Evolutionary conservation across 2,797 vertebrate genomes (phyloP), one percentile per base, ranked within the genome.

Genomic region (Myotis vivesi): DNA sequence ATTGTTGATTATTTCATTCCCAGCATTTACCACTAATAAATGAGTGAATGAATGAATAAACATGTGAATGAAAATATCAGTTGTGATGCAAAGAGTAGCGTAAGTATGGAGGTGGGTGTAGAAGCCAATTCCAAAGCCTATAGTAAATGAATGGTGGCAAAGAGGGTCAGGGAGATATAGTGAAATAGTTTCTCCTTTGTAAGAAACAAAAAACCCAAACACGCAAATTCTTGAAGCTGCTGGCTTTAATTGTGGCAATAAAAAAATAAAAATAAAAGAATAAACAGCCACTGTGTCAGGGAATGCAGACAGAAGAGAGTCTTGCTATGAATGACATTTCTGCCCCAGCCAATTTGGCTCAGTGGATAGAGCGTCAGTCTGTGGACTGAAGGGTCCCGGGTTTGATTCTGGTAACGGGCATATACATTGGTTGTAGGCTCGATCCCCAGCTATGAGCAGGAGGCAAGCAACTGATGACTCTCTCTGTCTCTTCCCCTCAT

Each of bases 291-390:
- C 72, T 92, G 73, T 95, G 55, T 77, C 23, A 51, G 80, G 33
- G 64, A 93, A 64, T 73, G 41, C 72, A 38, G 19, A 55, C 51
- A 75, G 73, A 55, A 91, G 69, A 95, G 96, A 92, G 55, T 93
- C 89, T 90, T 80, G 20, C 73, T 69, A 93, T 91, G 73, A 89
- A 92, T 75, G 90, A 90, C 44, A 73, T 68, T 91, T 95, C 80
- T 94, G 79, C 15, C 62, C 30, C 16, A 17, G 62, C 62, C 62
- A n/a, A n/a, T 64, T 30, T n/a, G 62, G 30, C 15, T 30, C 62
- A 64, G 25, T 30, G 59, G 59, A 62, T 28, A 62, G 30, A n/a
- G 30, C 15, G 3, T 64, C 30, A n/a, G 30, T 6, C 62, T 64
- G 30, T 64, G 62, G 30, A n/a, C 62, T n/a, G 15, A 8, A n/a